phyloP scores from a whole-genome alignment of 1,140 invertebrate species.

The Bombus balteatus region DNA sequence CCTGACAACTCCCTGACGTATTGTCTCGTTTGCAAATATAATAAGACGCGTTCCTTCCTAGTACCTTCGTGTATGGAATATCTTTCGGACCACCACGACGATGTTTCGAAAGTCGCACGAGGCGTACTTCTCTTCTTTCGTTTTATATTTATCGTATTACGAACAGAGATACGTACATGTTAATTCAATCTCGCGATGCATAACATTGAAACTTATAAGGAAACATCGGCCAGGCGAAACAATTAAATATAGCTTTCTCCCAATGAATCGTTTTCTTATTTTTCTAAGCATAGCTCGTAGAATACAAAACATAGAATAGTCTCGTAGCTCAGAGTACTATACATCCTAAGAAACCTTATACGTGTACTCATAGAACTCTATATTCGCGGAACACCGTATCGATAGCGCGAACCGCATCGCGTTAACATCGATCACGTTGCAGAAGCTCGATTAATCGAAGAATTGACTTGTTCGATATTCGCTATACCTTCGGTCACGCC shows the following conservation, averaged over 20 bases:
- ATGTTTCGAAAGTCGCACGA: background rate
- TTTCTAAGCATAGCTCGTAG: no score
- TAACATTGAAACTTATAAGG: no score
- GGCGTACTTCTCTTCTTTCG: background rate
- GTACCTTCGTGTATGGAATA: constrained; percentile 29
- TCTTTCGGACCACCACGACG: constrained; percentile 3
- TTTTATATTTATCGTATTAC: background rate
- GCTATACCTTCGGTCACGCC: constrained; percentile 54
- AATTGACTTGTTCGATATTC: constrained; percentile 38
- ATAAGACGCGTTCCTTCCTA: constrained; percentile 1
- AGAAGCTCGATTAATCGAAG: constrained; percentile 56
- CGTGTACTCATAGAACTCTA: background rate
- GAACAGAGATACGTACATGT: no score
- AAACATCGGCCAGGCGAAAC: no score
- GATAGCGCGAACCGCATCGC: constrained; percentile 33
- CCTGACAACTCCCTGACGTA: constrained; percentile 7
- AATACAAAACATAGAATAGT: no score
- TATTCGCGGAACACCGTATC: constrained; percentile 32
- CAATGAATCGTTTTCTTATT: no score
- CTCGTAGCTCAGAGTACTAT: background rate
- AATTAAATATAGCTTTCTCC: no score
- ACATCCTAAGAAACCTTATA: background rate
- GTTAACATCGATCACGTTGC: constrained; percentile 16
- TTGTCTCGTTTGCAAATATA: constrained; percentile 29
- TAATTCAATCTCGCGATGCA: no score